phyloP scores from a whole-genome alignment of 2,797 vertebrate genomes.

The Betta splendens region DNA sequence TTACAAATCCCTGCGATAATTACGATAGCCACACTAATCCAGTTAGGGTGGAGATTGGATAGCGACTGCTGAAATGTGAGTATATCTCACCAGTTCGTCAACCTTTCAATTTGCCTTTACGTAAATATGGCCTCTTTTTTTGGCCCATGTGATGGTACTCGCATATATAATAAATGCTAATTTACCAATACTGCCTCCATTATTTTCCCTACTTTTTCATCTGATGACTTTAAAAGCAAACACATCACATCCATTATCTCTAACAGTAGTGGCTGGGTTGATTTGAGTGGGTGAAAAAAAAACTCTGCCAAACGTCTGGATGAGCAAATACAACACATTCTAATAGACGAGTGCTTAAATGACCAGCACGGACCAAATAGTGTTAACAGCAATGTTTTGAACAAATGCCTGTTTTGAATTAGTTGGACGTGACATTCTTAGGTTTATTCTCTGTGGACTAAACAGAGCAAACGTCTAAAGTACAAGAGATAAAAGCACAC shows the following conservation, averaged over 20 bases:
- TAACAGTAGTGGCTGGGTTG: slow-evolving; percentile 18
- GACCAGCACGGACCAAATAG: slow-evolving; percentile 18
- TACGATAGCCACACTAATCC: slow-evolving; percentile 57
- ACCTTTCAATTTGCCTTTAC: too few species aligned
- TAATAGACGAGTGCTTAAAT: slow-evolving; percentile 34
- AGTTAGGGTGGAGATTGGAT: slow-evolving; percentile 26
- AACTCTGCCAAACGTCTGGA: too few species aligned
- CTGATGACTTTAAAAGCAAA: slow-evolving; percentile 27
- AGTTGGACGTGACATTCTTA: too few species aligned
- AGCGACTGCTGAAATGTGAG: slow-evolving; percentile 17
- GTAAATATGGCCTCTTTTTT: too few species aligned
- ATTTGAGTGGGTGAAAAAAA: slow-evolving; percentile 31
- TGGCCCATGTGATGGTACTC: too few species aligned
- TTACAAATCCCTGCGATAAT: slow-evolving; percentile 60
- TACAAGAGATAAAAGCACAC: too few species aligned
- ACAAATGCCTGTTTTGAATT: slow-evolving; percentile 11
- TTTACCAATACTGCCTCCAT: slow-evolving; percentile 1
- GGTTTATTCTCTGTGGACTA: too few species aligned
- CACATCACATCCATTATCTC: slow-evolving; percentile 30
- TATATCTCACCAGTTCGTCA: slow-evolving; percentile 11
- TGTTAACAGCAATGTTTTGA: slow-evolving; percentile 3
- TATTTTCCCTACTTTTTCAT: slow-evolving; percentile 10
- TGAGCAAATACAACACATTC: slow-evolving; percentile 9
- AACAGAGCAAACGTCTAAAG: too few species aligned
- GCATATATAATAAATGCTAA: neutral